Conservation (phyloP, 2,888 invertebrate genomes). For the Colletes collaris region DNA sequence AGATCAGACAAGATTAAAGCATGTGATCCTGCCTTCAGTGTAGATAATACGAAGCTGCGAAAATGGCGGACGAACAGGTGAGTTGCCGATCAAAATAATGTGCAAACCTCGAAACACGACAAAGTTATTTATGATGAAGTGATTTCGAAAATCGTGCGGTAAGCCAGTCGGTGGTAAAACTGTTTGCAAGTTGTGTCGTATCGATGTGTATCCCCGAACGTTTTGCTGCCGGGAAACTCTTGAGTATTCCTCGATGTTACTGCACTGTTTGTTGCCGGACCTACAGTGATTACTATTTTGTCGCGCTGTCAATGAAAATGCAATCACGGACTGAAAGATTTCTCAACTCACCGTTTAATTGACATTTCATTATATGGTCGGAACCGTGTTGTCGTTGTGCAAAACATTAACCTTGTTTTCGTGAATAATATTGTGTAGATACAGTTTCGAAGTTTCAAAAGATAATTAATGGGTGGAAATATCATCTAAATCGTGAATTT, state of each 20-base stretch:
- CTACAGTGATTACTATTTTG: constrained; percentile 59
- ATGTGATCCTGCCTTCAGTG: constrained; percentile 70
- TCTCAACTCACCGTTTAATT: constrained; percentile 12
- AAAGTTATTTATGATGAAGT: constrained; percentile 55
- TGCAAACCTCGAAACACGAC: constrained; percentile 63
- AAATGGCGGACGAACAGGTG: constrained; percentile 93
- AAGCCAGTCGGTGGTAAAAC: constrained; percentile 48
- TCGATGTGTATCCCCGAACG: constrained; percentile 51
- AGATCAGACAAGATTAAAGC: constrained; percentile 59
- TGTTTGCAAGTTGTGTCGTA: constrained; percentile 36
- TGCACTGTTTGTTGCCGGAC: constrained; percentile 63
- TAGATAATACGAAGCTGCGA: constrained; percentile 82
- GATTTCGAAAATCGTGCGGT: constrained; percentile 49
- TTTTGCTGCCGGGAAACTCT: constrained; percentile 41
- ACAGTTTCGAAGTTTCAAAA: constrained; percentile 37
- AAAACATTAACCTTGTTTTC: constrained; percentile 40
- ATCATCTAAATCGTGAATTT: constrained; percentile 34
- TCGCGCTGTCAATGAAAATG: constrained; percentile 59
- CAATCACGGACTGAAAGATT: constrained; percentile 29
- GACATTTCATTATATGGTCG: constrained; percentile 22
- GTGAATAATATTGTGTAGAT: constrained; percentile 36
- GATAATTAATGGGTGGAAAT: constrained; percentile 50
- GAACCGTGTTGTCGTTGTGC: constrained; percentile 34
- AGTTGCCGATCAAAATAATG: constrained; percentile 83
- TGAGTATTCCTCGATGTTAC: constrained; percentile 32